These are phyloP conservation scores for Cyanistes caeruleus DNA, from an alignment of 2,113 vertebrate species.

Conservation along the genomic window DNA sequence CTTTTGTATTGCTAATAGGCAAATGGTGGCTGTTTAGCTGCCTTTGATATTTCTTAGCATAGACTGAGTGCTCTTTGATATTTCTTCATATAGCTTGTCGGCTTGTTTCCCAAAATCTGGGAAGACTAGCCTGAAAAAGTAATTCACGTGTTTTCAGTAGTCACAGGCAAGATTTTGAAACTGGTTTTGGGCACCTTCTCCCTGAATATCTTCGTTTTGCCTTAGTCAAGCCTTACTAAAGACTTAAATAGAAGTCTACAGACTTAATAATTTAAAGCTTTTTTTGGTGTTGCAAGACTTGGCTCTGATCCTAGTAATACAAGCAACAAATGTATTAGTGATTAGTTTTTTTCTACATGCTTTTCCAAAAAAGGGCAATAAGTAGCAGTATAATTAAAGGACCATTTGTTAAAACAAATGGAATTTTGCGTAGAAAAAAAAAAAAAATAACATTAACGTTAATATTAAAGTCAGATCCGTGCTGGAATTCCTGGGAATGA, in stretches of 20 bases:
- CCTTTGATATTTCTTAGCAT: neutral
- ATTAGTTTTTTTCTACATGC: neutral
- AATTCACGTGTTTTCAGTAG: neutral
- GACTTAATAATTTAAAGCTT: neutral
- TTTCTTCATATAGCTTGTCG: neutral
- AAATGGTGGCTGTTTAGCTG: neutral
- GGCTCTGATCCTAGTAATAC: neutral
- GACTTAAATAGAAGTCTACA: neutral
- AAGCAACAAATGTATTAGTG: neutral
- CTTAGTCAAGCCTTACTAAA: neutral
- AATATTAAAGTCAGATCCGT: neutral
- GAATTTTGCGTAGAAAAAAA: neutral
- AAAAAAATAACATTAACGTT: neutral
- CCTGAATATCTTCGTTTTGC: neutral
- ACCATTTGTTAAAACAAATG: neutral
- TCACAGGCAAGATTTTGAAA: neutral
- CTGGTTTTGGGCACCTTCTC: neutral
- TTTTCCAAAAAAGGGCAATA: neutral
- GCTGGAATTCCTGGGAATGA: neutral
- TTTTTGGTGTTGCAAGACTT: neutral
- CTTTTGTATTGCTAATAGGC: conserved; percentile 13
- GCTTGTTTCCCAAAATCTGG: neutral
- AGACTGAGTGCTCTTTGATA: conserved; percentile 2
- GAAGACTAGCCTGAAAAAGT: neutral
- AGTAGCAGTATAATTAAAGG: neutral